Conservation (phyloP, 2,888 invertebrate species). For the Thysanoteuthis rhombus region DNA sequence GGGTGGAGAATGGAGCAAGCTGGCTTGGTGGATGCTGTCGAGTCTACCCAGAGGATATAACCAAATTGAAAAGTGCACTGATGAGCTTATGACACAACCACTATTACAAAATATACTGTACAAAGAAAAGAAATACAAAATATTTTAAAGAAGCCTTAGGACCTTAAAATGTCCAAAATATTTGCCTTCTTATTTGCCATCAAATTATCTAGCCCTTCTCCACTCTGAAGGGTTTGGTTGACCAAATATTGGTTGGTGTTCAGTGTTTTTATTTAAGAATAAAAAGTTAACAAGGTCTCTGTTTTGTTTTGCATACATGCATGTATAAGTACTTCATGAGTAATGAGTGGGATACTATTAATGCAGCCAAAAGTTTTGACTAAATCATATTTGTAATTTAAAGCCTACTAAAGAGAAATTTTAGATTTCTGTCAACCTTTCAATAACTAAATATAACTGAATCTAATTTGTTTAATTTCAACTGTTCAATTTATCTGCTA, state of each 20-base stretch:
- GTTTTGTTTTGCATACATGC: no score
- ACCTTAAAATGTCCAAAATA: background rate
- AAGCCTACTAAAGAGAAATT: no score
- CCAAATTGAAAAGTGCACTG: slow-evolving; percentile 14
- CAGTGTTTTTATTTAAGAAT: background rate
- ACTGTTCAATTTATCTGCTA: no score
- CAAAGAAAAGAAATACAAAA: background rate
- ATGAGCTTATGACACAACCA: background rate
- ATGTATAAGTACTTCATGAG: no score
- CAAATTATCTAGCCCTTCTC: background rate
- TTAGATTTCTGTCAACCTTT: no score
- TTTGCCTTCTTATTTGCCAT: background rate
- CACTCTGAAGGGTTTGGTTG: background rate
- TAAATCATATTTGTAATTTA: no score
- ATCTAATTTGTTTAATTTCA: no score
- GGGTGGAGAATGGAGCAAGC: slow-evolving; percentile 83
- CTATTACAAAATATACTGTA: background rate
- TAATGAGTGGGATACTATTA: no score
- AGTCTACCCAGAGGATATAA: slow-evolving; percentile 83
- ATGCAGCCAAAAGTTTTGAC: no score
- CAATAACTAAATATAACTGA: no score
- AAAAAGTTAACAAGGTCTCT: background rate
- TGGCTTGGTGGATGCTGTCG: slow-evolving; percentile 94
- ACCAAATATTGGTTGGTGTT: background rate
- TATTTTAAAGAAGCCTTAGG: background rate